Base-by-base conservation (phyloP, 2,888 invertebrate genomes). In the Netelia inedita region DNA sequence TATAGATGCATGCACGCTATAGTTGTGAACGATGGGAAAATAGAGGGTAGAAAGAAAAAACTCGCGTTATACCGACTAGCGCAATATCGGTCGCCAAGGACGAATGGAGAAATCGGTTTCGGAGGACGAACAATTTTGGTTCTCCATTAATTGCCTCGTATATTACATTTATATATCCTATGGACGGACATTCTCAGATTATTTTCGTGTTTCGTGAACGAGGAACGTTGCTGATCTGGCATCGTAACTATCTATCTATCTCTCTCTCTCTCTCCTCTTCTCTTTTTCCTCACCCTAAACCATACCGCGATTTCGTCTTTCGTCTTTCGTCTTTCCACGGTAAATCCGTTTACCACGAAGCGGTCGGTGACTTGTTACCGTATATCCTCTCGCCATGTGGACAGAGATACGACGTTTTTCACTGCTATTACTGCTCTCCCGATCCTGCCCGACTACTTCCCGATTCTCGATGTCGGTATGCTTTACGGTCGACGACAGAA, bases 131-230 rank as follows among this genome's bases (percentile, higher is more conserved):
- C 83, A 79, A 83, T 86, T 87, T 86, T 83, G 79, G 65, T 72
- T 65, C 59, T 74, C 83, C 87, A 86, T 87, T 87, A 87, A 86
- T 87, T 86, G 86, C 86, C 81, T 86, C 86, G 81, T 87, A 87
- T 86, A 87, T 87, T 87, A 87, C 86, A 86, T 87, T 85, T 87
- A 87, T 87, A 86, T 81, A 86, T 81, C 84, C 85, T 82, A 65
- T 23, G 50, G 74, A 75, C 50, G 57, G 76, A 80, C 85, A 80
- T 78, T 73, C 66, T 21, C 63, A 74, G 80, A 85, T 85, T 85
- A 85, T 85, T 85, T 83, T 83, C 85, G 73, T 85, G 78, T 83
- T 78, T 83, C 74, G 68, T 41, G 79, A 55, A 55, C 68, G 72
- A 23, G 35, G 65, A 81, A 82, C 78, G 82, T 79, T 76, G 79